These are phyloP conservation scores for Tringa solitaria DNA, from an alignment of 2,113 vertebrate genomes.

Conservation along the genomic window DNA sequence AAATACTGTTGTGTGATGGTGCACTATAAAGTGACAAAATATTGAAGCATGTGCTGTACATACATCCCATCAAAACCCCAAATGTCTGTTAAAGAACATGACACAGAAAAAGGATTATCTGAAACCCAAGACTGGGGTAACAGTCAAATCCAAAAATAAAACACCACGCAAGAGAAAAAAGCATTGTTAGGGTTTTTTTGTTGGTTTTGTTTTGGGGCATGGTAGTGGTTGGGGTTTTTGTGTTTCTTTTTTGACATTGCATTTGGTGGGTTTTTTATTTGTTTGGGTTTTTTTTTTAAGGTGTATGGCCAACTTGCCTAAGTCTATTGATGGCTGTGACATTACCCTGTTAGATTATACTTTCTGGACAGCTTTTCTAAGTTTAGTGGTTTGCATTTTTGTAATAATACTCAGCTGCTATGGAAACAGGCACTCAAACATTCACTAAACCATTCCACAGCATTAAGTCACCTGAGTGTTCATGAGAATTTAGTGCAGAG, in stretches of 20 bases:
- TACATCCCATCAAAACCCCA: not conserved
- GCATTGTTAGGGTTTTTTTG: not conserved
- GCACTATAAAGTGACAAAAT: not conserved
- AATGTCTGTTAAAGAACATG: not conserved
- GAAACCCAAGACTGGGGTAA: not conserved
- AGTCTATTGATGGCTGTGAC: not conserved
- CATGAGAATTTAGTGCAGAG: not conserved
- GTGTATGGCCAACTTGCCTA: not conserved
- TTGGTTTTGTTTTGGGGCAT: not conserved
- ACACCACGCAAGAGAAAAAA: not conserved
- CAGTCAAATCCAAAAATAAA: not conserved
- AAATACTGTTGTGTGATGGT: not conserved
- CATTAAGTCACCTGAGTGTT: not conserved
- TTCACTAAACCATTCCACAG: not conserved
- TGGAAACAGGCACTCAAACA: not conserved
- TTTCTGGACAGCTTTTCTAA: not conserved
- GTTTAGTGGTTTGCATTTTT: not conserved
- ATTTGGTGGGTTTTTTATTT: not conserved
- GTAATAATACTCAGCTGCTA: not conserved
- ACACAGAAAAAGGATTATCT: not conserved
- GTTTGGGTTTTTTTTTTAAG: not conserved
- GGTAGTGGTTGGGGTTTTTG: not conserved
- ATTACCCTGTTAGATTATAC: not conserved
- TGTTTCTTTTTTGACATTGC: not conserved
- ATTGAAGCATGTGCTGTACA: not conserved